These are phyloP conservation scores for Diorhabda carinulata DNA, from an alignment of 1,140 invertebrate genomes.

Conservation along the genomic window DNA sequence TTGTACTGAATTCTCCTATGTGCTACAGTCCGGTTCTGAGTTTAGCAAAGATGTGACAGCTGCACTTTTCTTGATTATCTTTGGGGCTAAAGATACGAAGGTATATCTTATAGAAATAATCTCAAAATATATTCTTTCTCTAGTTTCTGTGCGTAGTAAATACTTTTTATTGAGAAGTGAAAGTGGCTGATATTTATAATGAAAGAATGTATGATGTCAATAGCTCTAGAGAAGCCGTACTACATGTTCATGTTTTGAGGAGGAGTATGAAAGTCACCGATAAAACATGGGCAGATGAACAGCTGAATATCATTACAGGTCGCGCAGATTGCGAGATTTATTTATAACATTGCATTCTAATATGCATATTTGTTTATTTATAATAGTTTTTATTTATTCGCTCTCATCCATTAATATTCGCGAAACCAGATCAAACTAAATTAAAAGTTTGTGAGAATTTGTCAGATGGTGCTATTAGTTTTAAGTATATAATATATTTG, in stretches of 20 bases:
- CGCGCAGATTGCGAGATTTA: not conserved
- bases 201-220: not conserved
- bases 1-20: no score
- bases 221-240: not conserved
- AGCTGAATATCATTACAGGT: not conserved
- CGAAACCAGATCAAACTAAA: not conserved
- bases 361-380: not conserved
- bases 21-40: no score
- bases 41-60: not conserved
- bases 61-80: not conserved
- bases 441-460: not conserved
- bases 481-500: no score
- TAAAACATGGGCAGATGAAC: not conserved
- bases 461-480: no score
- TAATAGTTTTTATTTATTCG: not conserved
- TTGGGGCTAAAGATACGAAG: not conserved
- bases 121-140: not conserved
- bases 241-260: not conserved
- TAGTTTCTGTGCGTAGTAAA: not conserved
- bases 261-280: not conserved
- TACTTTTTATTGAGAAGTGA: not conserved
- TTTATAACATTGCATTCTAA: not conserved
- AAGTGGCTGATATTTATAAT: not conserved
- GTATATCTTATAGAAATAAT: not conserved
- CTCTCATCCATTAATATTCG: not conserved